Percentiles rank a stretch among this genome's conserved stretches.
phyloP scores from a whole-genome alignment of 2,888 invertebrate genomes.

The Elysia crispata region DNA sequence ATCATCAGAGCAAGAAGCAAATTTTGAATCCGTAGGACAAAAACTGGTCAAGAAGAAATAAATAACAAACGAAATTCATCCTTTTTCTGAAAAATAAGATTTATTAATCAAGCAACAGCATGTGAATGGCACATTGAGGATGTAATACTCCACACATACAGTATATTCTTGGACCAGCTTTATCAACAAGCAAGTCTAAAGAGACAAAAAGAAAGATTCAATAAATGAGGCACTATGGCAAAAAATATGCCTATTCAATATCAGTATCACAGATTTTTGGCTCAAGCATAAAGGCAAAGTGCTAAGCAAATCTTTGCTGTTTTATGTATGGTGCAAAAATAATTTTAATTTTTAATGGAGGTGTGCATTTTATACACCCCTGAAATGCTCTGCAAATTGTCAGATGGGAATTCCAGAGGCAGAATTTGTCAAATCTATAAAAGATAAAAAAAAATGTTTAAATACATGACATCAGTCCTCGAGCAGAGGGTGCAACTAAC shows the following conservation, averaged over 20 bases:
- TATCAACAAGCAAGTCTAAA: background rate
- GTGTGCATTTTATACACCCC: too few species aligned
- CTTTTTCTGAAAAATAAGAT: constrained; percentile 53
- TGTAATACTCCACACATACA: background rate
- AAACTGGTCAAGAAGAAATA: constrained; percentile 84
- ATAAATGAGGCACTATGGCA: background rate
- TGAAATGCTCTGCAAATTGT: too few species aligned
- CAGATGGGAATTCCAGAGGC: too few species aligned
- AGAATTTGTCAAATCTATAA: too few species aligned
- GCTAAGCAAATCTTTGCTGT: too few species aligned
- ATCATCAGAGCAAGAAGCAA: constrained; percentile 99
- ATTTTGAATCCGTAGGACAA: constrained; percentile 98
- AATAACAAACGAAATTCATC: constrained; percentile 30
- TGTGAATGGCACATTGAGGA: background rate
- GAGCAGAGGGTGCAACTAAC: too few species aligned
- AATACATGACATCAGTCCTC: too few species aligned
- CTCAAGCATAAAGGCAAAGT: too few species aligned
- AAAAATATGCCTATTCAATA: background rate
- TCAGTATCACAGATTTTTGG: background rate
- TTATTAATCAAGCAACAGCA: constrained; percentile 50
- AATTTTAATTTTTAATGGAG: too few species aligned
- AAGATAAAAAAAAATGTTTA: too few species aligned
- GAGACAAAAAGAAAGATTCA: background rate
- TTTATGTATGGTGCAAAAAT: too few species aligned
- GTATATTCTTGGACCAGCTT: background rate